Evolutionary conservation across 2,888 invertebrate species (phyloP).

Genomic region (Gerris lacustris): DNA sequence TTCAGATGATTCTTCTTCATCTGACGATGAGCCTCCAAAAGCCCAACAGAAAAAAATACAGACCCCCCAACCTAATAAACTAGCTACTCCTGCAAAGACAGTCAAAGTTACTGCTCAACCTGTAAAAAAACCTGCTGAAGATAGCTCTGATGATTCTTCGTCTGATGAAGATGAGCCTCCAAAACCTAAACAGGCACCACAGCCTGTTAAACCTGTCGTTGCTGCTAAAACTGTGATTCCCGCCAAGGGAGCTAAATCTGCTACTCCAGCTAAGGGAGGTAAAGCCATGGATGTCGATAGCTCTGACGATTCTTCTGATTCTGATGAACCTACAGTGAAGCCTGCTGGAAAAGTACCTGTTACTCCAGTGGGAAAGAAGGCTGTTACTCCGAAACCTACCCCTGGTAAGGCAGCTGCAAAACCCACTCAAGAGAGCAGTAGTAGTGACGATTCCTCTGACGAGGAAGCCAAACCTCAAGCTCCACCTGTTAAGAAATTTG

Average conservation of each 20-base stretch:
- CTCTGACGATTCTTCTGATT: slow-evolving; percentile 38
- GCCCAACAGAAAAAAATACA: not conserved
- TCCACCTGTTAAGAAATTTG: not conserved
- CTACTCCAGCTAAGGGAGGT: slow-evolving; percentile 18
- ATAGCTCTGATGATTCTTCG: slow-evolving; percentile 23
- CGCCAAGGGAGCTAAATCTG: slow-evolving; percentile 21
- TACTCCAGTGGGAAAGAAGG: slow-evolving; percentile 25
- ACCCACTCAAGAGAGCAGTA: slow-evolving; percentile 21
- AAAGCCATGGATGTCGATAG: slow-evolving; percentile 36
- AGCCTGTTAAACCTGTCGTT: slow-evolving; percentile 19
- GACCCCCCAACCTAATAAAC: not conserved
- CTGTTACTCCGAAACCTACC: slow-evolving; percentile 24
- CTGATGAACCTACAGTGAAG: slow-evolving; percentile 35
- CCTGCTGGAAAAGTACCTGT: slow-evolving; percentile 24
- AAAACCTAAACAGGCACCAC: slow-evolving; percentile 10
- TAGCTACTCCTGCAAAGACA: not conserved
- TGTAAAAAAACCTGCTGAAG: slow-evolving; percentile 8
- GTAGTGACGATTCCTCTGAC: slow-evolving; percentile 14
- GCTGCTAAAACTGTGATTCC: slow-evolving; percentile 31
- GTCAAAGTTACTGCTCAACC: not conserved
- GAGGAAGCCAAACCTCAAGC: slow-evolving; percentile 21
- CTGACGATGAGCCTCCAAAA: not conserved
- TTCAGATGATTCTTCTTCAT: not conserved
- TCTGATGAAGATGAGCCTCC: slow-evolving; percentile 27
- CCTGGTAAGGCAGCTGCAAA: slow-evolving; percentile 20